Percentiles rank a stretch among this genome's conserved stretches.
phyloP scores from a whole-genome alignment of 2,113 vertebrate species.

The Gallinago media region DNA sequence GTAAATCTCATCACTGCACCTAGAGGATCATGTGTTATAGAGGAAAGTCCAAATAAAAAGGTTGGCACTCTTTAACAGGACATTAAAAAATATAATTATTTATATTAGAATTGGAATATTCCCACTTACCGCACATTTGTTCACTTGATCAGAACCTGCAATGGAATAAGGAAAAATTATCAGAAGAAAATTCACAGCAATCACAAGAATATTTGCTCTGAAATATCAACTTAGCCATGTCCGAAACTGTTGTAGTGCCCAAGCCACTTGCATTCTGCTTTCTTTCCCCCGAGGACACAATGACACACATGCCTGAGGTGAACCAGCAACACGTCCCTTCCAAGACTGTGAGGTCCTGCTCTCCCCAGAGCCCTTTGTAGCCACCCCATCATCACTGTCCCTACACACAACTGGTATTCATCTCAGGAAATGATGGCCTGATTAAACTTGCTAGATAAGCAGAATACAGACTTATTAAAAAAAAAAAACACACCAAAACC shows the following conservation, averaged over 20 bases:
- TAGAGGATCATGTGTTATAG: accelerated
- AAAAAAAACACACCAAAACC: neutral
- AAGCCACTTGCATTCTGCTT: too few relatives aligned
- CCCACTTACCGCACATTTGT: slow-evolving; percentile 45
- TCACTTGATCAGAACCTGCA: slow-evolving; percentile 27
- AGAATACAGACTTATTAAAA: neutral
- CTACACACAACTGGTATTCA: neutral
- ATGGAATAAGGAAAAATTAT: neutral
- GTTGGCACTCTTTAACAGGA: neutral
- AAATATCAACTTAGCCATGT: neutral
- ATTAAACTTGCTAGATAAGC: neutral
- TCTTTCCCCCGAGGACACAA: neutral
- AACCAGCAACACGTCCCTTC: neutral
- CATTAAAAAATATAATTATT: neutral
- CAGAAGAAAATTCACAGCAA: neutral
- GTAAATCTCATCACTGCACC: neutral
- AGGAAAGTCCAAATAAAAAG: neutral
- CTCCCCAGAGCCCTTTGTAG: neutral
- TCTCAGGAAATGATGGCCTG: neutral
- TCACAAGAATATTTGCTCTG: neutral
- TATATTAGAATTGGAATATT: neutral
- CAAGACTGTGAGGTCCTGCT: neutral
- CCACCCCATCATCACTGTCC: neutral
- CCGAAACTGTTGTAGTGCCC: neutral
- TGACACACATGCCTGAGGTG: neutral